phyloP scores from a whole-genome alignment of 1,140 invertebrate genomes.

The Pantala flavescens region DNA sequence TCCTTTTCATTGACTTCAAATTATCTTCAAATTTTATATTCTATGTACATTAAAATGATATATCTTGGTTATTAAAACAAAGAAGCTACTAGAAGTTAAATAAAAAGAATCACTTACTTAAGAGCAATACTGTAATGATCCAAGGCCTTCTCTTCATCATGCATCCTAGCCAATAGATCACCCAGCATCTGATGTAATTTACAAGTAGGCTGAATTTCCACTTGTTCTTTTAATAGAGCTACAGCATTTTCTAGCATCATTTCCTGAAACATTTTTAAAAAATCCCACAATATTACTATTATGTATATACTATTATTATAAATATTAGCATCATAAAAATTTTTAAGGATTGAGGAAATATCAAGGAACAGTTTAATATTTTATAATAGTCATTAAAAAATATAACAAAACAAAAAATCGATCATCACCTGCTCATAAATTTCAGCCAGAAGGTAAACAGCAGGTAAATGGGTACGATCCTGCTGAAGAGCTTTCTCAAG shows the following conservation, averaged over 20 bases:
- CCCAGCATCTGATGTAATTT: conserved; percentile 59
- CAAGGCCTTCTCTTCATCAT: conserved; percentile 57
- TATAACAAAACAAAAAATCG: no score
- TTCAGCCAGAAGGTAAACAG: conserved; percentile 56
- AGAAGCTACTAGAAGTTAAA: no score
- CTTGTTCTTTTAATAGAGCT: conserved; percentile 47
- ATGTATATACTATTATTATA: no score
- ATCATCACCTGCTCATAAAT: conserved; percentile 38
- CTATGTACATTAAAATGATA: no score
- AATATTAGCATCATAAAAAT: no score
- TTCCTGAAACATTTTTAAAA: conserved; percentile 35
- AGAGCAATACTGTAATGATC: conserved; percentile 59
- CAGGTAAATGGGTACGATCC: conserved; percentile 53
- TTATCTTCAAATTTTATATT: no score
- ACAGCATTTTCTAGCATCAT: conserved; percentile 47
- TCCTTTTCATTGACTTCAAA: no score
- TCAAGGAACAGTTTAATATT: no score
- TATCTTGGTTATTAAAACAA: no score
- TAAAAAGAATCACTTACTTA: conserved; percentile 37
- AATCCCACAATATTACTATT: neutral
- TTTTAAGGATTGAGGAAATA: no score
- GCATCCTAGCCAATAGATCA: conserved; percentile 43
- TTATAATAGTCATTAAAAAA: no score
- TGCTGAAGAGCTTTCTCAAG: conserved; percentile 56
- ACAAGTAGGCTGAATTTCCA: conserved; percentile 48